phyloP scores from a whole-genome alignment of 2,113 vertebrate genomes.

The Bufo gargarizans region DNA sequence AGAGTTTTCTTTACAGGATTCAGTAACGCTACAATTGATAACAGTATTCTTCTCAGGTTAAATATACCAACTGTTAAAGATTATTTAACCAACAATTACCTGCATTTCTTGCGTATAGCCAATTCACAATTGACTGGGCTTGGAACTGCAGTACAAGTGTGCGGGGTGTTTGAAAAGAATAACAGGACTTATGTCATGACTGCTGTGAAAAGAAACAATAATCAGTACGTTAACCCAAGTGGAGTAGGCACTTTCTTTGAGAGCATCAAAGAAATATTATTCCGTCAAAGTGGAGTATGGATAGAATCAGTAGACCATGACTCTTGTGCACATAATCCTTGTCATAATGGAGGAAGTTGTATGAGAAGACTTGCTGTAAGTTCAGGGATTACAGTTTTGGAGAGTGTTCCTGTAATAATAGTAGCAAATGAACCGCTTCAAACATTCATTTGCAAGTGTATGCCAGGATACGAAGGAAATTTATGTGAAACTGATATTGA shows the following conservation, averaged over 20 bases:
- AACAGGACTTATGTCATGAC: constrained; percentile 91
- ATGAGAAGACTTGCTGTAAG: constrained; percentile 82
- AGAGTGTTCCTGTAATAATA: constrained; percentile 87
- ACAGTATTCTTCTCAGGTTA: constrained; percentile 89
- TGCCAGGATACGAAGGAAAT: constrained; percentile 84
- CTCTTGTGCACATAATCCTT: constrained; percentile 86
- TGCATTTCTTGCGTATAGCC: constrained; percentile 88
- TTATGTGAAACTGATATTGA: constrained; percentile 89
- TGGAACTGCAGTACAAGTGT: constrained; percentile 88
- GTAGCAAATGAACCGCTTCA: constrained; percentile 85
- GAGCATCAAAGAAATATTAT: constrained; percentile 89
- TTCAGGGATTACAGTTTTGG: constrained; percentile 72
- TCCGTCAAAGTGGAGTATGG: constrained; percentile 88
- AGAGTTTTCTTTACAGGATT: constrained; percentile 87
- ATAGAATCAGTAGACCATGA: constrained; percentile 93
- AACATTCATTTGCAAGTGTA: constrained; percentile 89
- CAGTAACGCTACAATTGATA: constrained; percentile 88
- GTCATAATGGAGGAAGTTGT: constrained; percentile 93
- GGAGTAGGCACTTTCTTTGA: constrained; percentile 96
- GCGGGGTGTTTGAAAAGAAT: constrained; percentile 83
- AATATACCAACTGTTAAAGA: constrained; percentile 74
- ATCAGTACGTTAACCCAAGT: constrained; percentile 89
- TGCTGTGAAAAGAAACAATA: constrained; percentile 81
- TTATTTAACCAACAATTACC: constrained; percentile 91
- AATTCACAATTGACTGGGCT: constrained; percentile 89